phyloP scores from a whole-genome alignment of 2,797 vertebrate genomes.

The Phrynocephalus guinanensis region DNA sequence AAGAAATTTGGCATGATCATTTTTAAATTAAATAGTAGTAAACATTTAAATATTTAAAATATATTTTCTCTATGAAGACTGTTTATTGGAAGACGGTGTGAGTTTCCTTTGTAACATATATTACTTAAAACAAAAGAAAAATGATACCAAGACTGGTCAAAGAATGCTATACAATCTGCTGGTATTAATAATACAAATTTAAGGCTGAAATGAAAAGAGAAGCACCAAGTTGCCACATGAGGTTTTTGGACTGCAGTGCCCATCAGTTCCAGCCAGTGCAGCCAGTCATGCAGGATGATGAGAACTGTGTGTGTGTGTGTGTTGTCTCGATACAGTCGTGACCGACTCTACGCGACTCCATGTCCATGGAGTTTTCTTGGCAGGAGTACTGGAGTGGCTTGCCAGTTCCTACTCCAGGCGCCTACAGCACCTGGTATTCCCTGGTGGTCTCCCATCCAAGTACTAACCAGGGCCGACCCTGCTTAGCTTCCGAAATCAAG shows the following conservation, averaged over 20 bases:
- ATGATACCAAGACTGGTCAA: slow-evolving; percentile 64
- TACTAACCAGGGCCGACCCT: no score
- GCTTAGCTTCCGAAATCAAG: no score
- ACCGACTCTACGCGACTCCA: no score
- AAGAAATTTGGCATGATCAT: slow-evolving; percentile 64
- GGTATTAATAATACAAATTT: slow-evolving; percentile 52
- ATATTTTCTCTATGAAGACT: slow-evolving; percentile 71
- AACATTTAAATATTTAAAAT: slow-evolving; percentile 77
- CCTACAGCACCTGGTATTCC: no score
- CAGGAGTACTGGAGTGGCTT: no score
- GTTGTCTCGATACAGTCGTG: no score
- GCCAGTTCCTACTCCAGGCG: no score
- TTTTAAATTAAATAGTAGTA: slow-evolving; percentile 76
- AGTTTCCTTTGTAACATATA: slow-evolving; percentile 68
- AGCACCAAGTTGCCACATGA: not conserved
- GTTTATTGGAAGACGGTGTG: slow-evolving; percentile 76
- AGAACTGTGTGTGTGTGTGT: not conserved
- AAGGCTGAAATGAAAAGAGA: slow-evolving; percentile 64
- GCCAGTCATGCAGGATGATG: not conserved
- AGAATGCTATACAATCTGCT: slow-evolving; percentile 54
- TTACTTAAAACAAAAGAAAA: slow-evolving; percentile 70
- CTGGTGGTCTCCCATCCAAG: no score
- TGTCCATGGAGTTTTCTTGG: no score
- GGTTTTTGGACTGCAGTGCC: not conserved
- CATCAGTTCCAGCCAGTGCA: not conserved